Conservation (phyloP, 2,113 vertebrate genomes). For the Aythya baeri region DNA sequence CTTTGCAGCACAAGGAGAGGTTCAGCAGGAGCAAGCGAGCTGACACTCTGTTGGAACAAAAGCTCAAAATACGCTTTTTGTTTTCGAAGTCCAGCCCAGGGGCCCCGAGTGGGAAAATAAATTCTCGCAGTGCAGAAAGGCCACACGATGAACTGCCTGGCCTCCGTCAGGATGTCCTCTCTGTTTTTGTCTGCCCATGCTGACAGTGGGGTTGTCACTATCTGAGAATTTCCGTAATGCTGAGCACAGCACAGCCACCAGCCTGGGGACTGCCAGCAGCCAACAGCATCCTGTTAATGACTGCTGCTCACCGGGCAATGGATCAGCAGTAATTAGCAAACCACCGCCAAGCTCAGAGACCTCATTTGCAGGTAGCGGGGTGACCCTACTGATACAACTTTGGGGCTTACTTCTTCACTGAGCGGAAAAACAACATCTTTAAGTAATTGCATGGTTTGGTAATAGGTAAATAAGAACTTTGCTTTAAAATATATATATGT, state of each 20-base stretch:
- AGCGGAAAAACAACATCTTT: not conserved
- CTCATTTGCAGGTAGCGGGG: not conserved
- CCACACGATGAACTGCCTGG: not conserved
- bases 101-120: slow-evolving; percentile 23
- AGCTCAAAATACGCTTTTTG: not conserved
- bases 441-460: not conserved
- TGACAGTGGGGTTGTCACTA: not conserved
- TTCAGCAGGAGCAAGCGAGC: not conserved
- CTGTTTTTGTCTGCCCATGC: accelerated
- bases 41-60: not conserved
- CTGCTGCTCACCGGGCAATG: not conserved
- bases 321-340: not conserved
- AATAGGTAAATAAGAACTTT: not conserved
- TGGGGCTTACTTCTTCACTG: not conserved
- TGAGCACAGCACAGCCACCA: not conserved
- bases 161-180: not conserved
- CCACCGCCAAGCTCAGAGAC: not conserved
- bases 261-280: not conserved
- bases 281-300: not conserved
- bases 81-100: slow-evolving; percentile 9
- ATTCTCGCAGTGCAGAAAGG: not conserved
- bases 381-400: not conserved
- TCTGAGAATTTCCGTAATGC: not conserved
- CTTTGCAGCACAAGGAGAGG: not conserved
- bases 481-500: not conserved